A percentile compares a stretch with the other conserved stretches of the same genome.
These are phyloP conservation scores for Agonopterix subpropinquella DNA, from an alignment of 2,888 invertebrate genomes.

Conservation along the genomic window DNA sequence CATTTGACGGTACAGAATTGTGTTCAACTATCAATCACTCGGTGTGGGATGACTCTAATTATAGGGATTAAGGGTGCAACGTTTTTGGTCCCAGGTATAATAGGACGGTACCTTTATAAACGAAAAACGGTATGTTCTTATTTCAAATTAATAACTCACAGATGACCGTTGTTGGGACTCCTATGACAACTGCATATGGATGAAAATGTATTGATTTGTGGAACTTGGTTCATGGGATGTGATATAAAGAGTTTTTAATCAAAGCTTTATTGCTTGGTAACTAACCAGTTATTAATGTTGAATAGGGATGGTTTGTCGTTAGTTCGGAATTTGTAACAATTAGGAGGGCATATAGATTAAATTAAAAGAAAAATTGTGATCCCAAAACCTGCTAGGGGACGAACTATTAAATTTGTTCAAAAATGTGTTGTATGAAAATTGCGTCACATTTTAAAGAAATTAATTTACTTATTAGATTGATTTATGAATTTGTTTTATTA, in stretches of 20 bases:
- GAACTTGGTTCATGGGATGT: no score
- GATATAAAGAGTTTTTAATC: slow-evolving; percentile 51
- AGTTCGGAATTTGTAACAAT: background rate
- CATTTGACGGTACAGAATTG: slow-evolving; percentile 46
- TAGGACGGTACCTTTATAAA: slow-evolving; percentile 44
- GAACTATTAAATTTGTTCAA: no score
- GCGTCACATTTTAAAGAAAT: no score
- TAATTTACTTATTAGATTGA: no score
- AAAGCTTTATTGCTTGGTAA: slow-evolving; percentile 11
- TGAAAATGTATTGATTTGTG: no score
- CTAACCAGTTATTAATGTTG: slow-evolving; percentile 1
- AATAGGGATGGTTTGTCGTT: background rate
- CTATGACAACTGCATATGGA: no score
- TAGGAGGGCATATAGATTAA: background rate
- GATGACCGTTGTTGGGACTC: no score
- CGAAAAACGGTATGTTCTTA: slow-evolving; percentile 29
- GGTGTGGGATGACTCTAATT: slow-evolving; percentile 65
- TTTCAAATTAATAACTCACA: slow-evolving; percentile 16
- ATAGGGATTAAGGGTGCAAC: slow-evolving; percentile 62
- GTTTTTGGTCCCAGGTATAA: slow-evolving; percentile 46
- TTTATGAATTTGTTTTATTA: no score
- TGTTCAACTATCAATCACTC: slow-evolving; percentile 63
- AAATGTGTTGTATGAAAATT: no score
- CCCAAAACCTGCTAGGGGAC: no score
- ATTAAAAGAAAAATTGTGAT: no score